Percentiles rank a stretch among this genome's conserved stretches.
phyloP scores from a whole-genome alignment of 2,888 invertebrate species.

The Poecilobothrus nobilitatus region DNA sequence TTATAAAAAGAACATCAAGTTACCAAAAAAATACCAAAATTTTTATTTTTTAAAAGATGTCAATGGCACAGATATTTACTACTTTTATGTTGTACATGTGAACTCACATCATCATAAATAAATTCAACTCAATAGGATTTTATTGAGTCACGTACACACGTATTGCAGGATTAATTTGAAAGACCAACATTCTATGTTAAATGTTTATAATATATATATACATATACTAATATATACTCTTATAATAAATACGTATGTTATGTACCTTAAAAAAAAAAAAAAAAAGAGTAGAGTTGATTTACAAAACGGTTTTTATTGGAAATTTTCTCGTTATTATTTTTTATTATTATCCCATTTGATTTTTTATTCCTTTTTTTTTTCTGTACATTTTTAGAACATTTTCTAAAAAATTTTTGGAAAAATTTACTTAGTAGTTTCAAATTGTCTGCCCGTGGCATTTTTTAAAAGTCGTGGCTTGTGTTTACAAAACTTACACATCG shows the following conservation, averaged over 20 bases:
- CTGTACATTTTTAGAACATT: too few species aligned
- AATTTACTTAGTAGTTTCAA: too few species aligned
- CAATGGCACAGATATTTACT: not conserved
- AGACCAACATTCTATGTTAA: not conserved
- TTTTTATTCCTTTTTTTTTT: not conserved
- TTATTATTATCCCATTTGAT: not conserved
- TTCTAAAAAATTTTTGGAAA: too few species aligned
- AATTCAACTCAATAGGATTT: slow-evolving; percentile 6
- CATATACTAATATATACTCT: too few species aligned
- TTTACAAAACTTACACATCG: too few species aligned
- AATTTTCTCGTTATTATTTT: not conserved
- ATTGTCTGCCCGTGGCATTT: too few species aligned
- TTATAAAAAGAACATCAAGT: too few species aligned
- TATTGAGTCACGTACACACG: slow-evolving; percentile 4
- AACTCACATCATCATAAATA: slow-evolving; percentile 4
- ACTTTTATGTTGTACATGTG: not conserved
- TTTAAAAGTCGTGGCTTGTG: too few species aligned
- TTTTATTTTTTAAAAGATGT: not conserved
- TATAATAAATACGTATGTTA: too few species aligned
- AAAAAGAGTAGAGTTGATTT: not conserved
- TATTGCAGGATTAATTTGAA: slow-evolving; percentile 3
- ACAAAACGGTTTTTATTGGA: not conserved
- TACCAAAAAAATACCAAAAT: not conserved
- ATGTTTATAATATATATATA: too few species aligned
- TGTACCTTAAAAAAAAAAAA: too few species aligned